phyloP scores from a whole-genome alignment of 1,140 invertebrate species.

The Sitobion miscanthi region DNA sequence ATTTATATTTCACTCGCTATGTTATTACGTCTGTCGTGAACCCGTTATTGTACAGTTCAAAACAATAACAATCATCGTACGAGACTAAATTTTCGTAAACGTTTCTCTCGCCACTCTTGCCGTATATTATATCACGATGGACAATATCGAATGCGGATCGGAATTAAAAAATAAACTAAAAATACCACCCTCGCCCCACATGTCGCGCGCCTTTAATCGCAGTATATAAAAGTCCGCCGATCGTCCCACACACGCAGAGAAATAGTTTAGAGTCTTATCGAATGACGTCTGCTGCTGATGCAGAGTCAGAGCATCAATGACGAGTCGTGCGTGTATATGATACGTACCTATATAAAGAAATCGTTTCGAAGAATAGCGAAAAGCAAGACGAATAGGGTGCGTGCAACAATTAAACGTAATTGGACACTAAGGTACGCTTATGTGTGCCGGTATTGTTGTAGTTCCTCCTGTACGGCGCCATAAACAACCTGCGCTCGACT shows the following conservation, averaged over 20 bases:
- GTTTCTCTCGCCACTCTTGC: not conserved
- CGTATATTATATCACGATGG: too few relatives aligned
- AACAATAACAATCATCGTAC: not conserved
- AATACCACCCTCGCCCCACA: too few relatives aligned
- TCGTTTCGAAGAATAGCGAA: not conserved
- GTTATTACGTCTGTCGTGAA: not conserved
- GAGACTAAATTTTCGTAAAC: not conserved
- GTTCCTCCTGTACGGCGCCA: not conserved
- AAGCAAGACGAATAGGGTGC: not conserved
- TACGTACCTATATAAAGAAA: not conserved
- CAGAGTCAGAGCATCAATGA: too few relatives aligned
- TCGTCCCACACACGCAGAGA: too few relatives aligned
- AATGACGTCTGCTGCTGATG: too few relatives aligned
- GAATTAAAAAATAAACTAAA: too few relatives aligned
- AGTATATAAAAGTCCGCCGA: too few relatives aligned
- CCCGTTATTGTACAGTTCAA: not conserved
- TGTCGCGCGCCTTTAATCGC: too few relatives aligned
- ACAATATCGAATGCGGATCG: too few relatives aligned
- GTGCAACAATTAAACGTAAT: constrained; percentile 27
- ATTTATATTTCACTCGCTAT: not conserved
- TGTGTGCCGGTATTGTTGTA: not conserved
- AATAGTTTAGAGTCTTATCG: too few relatives aligned
- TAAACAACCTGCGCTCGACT: constrained; percentile 11
- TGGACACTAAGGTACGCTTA: constrained; percentile 1
- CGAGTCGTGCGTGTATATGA: not conserved